Percentiles rank a stretch among this genome's conserved stretches.
phyloP scores from a whole-genome alignment of 2,113 vertebrate genomes.

The Oreotrochilus melanogaster region DNA sequence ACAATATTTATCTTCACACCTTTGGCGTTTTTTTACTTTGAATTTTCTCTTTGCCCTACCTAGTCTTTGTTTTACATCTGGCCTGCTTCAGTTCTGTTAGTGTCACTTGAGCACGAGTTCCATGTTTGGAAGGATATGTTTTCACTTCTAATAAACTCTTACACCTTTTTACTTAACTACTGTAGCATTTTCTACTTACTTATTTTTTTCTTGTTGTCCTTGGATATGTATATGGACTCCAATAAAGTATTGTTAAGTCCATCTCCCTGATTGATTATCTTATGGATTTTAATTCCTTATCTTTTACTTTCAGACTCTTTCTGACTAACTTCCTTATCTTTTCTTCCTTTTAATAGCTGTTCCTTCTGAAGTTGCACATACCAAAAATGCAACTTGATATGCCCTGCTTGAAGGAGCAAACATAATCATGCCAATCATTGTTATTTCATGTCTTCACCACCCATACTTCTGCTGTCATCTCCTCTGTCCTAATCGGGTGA shows the following conservation, averaged over 20 bases:
- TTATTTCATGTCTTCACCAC: conserved; percentile 4
- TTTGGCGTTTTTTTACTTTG: neutral
- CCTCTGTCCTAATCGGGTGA: neutral
- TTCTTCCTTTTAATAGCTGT: neutral
- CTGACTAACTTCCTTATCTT: neutral
- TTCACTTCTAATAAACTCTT: conserved; percentile 30
- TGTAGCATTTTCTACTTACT: neutral
- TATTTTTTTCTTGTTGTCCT: neutral
- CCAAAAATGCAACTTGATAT: neutral
- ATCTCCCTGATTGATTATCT: neutral
- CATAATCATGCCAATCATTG: neutral
- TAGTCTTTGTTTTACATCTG: conserved; percentile 43
- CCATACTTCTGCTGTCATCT: neutral
- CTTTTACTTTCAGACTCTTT: conserved; percentile 33
- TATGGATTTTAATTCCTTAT: conserved; percentile 1
- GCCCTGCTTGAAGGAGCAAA: conserved; percentile 1
- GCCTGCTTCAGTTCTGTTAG: conserved; percentile 36
- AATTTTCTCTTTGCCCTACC: neutral
- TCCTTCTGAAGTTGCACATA: conserved; percentile 13
- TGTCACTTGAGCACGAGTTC: conserved; percentile 42
- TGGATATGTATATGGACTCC: neutral
- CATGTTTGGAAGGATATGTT: conserved; percentile 21
- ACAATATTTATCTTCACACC: neutral
- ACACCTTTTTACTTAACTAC: conserved; percentile 29
- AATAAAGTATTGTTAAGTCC: neutral